Base-by-base conservation (phyloP, 2,888 invertebrate species). In the Cynaeus angustus region DNA sequence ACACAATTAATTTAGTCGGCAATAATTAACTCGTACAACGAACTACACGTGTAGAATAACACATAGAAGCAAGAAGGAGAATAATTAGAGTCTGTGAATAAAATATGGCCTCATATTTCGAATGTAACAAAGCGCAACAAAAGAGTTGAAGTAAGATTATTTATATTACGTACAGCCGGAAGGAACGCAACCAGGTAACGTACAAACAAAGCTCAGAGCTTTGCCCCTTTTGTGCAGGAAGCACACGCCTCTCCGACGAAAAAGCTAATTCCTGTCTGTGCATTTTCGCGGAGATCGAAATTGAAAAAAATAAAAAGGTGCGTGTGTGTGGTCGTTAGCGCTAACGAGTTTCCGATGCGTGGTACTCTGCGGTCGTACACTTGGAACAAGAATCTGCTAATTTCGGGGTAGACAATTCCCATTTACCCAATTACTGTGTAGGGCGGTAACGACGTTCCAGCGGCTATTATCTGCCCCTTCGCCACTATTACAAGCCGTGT, bases 381-480 rank as follows among this genome's bases (percentile, higher is more conserved):
- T 50, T 64, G 67, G 55, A 76, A 75, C 75, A 74, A 74, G 74
- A 74, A 75, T 68, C 75, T 78, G 79, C 77, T 81, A 81, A 81
- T 80, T 80, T 77, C 77, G 76, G 74, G 76, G 77, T 74, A 75
- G 77, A 77, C 80, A 75, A 81, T 79, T 81, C 80, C 78, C 79
- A 78, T 81, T 81, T 79, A 80, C 79, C 80, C 81, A 82, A 82
- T 82, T 82, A 81, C 80, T 74, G 77, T 79, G 77, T 74, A 77
- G 80, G 81, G 78, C 78, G 62, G 78, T 77, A 77, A 78, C 78
- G 79, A 75, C 76, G 77, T 76, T 78, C 79, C 79, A 77, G 78
- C 77, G 75, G 78, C 80, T 79, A 82, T 82, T 82, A 82, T 82
- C 81, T 80, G 78, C 79, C 81, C 80, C 81, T 81, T 81, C 78